Evolutionary conservation across 1,140 invertebrate genomes (phyloP), one percentile per base, ranked within the genome.

Genomic region (Drosophila hydei): DNA sequence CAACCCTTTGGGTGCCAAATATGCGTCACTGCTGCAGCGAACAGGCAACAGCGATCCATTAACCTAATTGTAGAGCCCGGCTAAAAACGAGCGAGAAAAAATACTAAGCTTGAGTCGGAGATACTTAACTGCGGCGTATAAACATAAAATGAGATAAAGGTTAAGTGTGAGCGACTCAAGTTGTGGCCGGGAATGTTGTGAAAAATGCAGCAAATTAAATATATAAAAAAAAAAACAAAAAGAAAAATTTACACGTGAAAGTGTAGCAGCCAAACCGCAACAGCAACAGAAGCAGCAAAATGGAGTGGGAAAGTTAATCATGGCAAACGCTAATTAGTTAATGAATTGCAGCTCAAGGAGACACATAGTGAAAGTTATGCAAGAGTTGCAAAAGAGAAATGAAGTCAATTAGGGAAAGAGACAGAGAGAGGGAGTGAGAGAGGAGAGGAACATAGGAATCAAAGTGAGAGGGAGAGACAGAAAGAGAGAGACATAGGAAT

Each of bases 21-120:
- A 75, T 72, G 65, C 75, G 62, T 75, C 74, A 81, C 70, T 77
- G 67, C 5, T 21, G 45, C 27, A 48, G 27, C 19, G 9, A 33
- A 33, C 38, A 40, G 38, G n/a, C 38, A 42, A 42, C 60, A 61
- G 64, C 77, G 71, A 87, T 68, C 83, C 81, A 85, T 85, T 85
- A 87, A 87, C 81, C 81, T 85, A 85, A 85, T 85, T 85, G 76
- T 77, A 59, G 77, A 72, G 33, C 64, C 62, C 38, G 3, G 38
- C 8, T 42, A 18, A 42, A 42, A 16, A 14, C 0, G 38, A 42
- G 16, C 16, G 16, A 75, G 77, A 61, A 58, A 77, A 68, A 59
- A 54, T 11, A 16, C 14, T 16, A 11, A 60, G 36, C 42, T 48
- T 36, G 62, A 63, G 23, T 60, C 43, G 43, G 40, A 59, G 36